Conservation (phyloP, 2,888 invertebrate genomes). For the Lydus trimaculatus region DNA sequence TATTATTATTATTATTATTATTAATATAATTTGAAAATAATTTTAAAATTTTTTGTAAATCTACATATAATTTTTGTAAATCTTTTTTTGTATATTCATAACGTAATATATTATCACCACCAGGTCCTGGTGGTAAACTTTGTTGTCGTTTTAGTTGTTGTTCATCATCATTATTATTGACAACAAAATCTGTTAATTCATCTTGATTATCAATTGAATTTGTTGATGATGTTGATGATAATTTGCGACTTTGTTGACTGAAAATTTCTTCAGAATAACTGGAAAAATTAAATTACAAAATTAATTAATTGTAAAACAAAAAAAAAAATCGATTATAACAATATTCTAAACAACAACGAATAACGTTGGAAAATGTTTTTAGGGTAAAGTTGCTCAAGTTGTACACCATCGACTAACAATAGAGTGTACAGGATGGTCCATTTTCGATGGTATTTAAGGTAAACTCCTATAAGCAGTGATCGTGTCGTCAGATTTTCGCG, state of each 20-base stretch:
- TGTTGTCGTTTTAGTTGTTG: not conserved
- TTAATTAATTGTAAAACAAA: too few relatives aligned
- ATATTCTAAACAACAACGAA: too few relatives aligned
- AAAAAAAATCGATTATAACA: too few relatives aligned
- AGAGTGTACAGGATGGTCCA: too few relatives aligned
- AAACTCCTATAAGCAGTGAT: too few relatives aligned
- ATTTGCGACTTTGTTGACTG: conserved; percentile 70
- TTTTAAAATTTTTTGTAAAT: conserved; percentile 43
- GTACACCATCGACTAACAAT: too few relatives aligned
- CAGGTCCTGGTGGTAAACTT: conserved; percentile 43
- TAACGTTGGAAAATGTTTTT: too few relatives aligned
- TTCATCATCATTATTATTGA: conserved; percentile 19
- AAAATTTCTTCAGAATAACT: conserved; percentile 74
- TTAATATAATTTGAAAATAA: conserved; percentile 16
- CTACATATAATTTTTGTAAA: conserved; percentile 47
- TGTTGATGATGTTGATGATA: conserved; percentile 55
- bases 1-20: conserved; percentile 41
- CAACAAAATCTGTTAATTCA: conserved; percentile 59
- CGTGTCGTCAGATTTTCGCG: too few relatives aligned
- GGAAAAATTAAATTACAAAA: too few relatives aligned
- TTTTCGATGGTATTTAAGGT: too few relatives aligned
- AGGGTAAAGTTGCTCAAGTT: too few relatives aligned
- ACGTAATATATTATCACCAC: conserved; percentile 43
- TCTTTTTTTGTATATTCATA: conserved; percentile 46
- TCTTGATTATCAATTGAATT: conserved; percentile 21